Evolutionary conservation across 2,888 invertebrate species (phyloP).

Genomic region (Aporophyla nigra): DNA sequence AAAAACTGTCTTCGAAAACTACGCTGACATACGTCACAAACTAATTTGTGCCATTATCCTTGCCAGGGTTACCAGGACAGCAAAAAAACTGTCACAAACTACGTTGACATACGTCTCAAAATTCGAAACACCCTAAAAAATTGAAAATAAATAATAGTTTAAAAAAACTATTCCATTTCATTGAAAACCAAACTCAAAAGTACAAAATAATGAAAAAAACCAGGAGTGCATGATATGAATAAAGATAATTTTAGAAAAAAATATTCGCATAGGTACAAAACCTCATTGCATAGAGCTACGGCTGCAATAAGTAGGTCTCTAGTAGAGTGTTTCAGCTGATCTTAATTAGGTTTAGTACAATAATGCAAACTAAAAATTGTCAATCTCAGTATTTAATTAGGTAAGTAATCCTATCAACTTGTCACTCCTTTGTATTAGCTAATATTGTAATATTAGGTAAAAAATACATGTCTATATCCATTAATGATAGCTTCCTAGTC

Average conservation of each 20-base stretch:
- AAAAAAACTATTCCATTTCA: no score
- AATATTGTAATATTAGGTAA: not conserved
- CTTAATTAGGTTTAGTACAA: not conserved
- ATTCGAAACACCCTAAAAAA: no score
- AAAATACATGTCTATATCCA: not conserved
- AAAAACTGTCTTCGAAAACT: no score
- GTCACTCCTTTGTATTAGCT: not conserved
- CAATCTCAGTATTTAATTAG: not conserved
- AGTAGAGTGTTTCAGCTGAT: not conserved
- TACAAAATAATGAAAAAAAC: no score
- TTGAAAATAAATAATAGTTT: no score
- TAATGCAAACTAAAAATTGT: not conserved
- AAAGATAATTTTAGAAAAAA: not conserved
- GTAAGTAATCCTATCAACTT: not conserved
- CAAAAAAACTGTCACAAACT: no score
- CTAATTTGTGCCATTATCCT: no score
- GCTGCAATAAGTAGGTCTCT: not conserved
- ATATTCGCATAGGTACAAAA: no score
- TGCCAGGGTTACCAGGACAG: no score
- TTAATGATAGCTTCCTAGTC: not conserved
- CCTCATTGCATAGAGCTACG: not conserved
- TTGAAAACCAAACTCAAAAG: no score
- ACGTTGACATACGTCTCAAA: no score
- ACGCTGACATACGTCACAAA: no score
- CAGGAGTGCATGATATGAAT: not conserved